Evolutionary conservation across 2,797 vertebrate species (phyloP).

Genomic region (Falco novaeseelandiae): DNA sequence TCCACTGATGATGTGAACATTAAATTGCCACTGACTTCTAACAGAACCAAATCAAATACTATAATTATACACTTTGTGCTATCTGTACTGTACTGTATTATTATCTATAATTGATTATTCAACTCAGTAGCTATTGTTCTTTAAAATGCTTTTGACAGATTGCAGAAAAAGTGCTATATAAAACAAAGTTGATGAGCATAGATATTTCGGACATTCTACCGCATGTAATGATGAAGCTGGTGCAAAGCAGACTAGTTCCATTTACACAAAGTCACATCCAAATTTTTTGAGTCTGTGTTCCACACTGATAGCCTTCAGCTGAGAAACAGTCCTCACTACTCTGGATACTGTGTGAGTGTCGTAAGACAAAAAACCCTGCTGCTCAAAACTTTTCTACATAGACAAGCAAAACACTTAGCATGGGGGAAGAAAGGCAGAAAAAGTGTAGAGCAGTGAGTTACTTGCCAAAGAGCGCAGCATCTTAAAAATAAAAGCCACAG

Average conservation of each 20-base stretch:
- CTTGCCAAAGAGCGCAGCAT: not conserved
- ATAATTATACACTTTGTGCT: slow-evolving; percentile 65
- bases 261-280: not conserved
- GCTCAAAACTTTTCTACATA: not conserved
- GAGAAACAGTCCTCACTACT: not conserved
- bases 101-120: slow-evolving; percentile 65
- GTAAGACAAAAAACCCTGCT: not conserved
- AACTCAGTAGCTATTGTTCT: slow-evolving; percentile 60
- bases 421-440: not conserved
- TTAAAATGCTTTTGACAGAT: slow-evolving; percentile 50
- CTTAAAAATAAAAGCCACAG: not conserved
- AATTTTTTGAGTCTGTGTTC: not conserved
- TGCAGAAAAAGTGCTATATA: slow-evolving; percentile 30
- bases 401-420: not conserved
- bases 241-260: not conserved
- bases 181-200: slow-evolving; percentile 55
- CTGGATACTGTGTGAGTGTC: not conserved
- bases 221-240: not conserved
- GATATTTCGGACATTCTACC: slow-evolving; percentile 54
- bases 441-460: not conserved
- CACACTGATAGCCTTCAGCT: not conserved
- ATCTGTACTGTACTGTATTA: slow-evolving; percentile 58
- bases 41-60: slow-evolving; percentile 64
- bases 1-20: slow-evolving; percentile 34
- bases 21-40: slow-evolving; percentile 65